Evolutionary conservation across 1,140 invertebrate genomes (phyloP), one percentile per base, ranked within the genome.

Genomic region (Drosophila repletoides): DNA sequence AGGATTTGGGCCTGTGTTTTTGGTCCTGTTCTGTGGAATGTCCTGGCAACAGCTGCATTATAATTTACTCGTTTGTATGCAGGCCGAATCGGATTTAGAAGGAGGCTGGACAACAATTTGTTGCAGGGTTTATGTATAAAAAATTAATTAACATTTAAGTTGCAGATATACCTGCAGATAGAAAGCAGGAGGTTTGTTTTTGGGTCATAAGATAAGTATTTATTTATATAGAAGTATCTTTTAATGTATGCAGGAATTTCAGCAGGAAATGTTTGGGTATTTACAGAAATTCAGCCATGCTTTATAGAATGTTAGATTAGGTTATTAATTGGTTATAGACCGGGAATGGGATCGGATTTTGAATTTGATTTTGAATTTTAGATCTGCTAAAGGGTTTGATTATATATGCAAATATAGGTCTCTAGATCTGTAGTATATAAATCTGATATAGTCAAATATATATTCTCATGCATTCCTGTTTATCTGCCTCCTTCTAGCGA

Each of bases 61-160:
- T 71, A 75, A 72, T 80, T 76, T 72, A 67, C 74, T 69, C 56
- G 69, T 76, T 72, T 73, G 73, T 72, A 63, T 67, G 64, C 64
- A 69, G 52, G 6, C 31, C 60, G 17, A 72, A 72, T 56, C 70
- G 36, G 65, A 65, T 73, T 73, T 73, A 15, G n/a, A 29, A 12
- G 28, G 17, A 49, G 51, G 38, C 9, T 46, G 29, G 22, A 38
- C 40, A 31, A n/a, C n/a, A 21, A 55, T 41, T 36, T 17, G 14
- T 15, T 15, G 21, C 15, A 19, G 12, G 29, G 29, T 51, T 38
- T 64, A 58, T 61, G 64, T 51, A 38, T 69, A 69, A 69, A 69
- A 67, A 72, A 69, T 72, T 72, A 69, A 72, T 72, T 53, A 72
- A 69, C 52, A 69, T 72, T 69, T 56, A 28, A 36, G 34, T 56